phyloP scores from a whole-genome alignment of 1,140 invertebrate genomes.

The Procambarus virginalis region DNA sequence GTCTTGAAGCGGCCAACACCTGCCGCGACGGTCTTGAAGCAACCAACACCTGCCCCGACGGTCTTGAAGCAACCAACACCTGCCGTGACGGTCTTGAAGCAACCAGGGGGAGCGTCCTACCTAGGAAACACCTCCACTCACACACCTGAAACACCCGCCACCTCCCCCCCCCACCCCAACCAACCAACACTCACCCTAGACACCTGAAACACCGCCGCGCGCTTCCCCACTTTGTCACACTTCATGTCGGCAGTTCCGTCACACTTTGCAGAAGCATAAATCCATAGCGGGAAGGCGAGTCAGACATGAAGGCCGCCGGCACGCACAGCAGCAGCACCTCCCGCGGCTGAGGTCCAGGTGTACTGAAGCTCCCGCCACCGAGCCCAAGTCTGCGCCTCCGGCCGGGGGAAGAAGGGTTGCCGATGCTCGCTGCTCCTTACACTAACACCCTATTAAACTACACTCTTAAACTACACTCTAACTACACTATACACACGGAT shows the following conservation, averaged over 20 bases:
- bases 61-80: too few species aligned
- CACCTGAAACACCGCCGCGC: conserved; percentile 57
- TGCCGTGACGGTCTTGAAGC: too few species aligned
- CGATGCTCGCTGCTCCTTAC: neutral
- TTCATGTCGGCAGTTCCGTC: conserved; percentile 19
- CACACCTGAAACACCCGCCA: neutral
- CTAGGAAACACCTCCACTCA: too few species aligned
- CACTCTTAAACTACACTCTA: too few species aligned
- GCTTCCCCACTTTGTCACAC: conserved; percentile 51
- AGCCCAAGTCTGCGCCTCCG: neutral
- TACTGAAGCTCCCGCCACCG: conserved; percentile 24
- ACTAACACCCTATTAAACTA: too few species aligned
- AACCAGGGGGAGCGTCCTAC: too few species aligned
- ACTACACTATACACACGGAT: too few species aligned
- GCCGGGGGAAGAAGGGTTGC: neutral
- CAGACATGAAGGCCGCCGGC: conserved; percentile 12
- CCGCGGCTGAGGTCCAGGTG: conserved; percentile 29
- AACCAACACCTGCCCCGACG: too few species aligned
- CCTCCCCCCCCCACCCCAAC: neutral
- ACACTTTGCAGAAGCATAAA: conserved; percentile 31
- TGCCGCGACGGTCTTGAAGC: too few species aligned
- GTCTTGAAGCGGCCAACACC: too few species aligned
- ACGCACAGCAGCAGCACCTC: conserved; percentile 10
- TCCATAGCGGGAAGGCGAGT: conserved; percentile 18
- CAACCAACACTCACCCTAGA: conserved; percentile 58